Evolutionary conservation across 2,113 vertebrate species (phyloP).

Genomic region (Sprattus sprattus): DNA sequence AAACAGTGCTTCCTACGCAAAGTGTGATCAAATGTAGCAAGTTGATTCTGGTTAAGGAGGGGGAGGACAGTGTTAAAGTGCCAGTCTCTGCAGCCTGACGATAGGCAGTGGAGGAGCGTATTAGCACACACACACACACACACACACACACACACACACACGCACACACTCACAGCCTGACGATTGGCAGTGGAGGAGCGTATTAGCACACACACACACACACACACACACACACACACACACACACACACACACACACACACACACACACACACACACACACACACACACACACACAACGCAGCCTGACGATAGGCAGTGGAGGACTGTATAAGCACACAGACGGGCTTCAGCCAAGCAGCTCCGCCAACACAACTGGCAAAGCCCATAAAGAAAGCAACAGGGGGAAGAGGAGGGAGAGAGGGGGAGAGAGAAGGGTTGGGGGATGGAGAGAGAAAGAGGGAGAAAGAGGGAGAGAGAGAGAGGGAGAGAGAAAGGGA

Average conservation of each 20-base stretch:
- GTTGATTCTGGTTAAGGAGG: neutral
- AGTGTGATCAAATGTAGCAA: neutral
- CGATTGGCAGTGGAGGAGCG: too few species aligned
- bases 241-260: too few species aligned
- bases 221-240: too few species aligned
- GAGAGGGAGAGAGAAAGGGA: neutral
- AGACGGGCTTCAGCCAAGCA: slow-evolving; percentile 23
- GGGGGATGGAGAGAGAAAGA: neutral
- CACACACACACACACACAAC: too few species aligned
- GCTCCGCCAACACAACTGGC: slow-evolving; percentile 27
- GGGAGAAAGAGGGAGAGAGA: slow-evolving; percentile 12
- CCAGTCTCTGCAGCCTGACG: too few species aligned
- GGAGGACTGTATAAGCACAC: neutral
- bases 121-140: neutral
- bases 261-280: too few species aligned
- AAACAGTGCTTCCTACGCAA: neutral
- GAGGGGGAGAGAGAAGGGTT: slow-evolving; percentile 27
- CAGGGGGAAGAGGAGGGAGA: slow-evolving; percentile 29
- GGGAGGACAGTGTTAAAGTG: too few species aligned
- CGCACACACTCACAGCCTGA: too few species aligned
- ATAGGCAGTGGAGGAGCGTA: neutral
- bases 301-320: neutral
- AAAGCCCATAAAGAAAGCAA: slow-evolving; percentile 36
- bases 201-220: too few species aligned
- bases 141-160: too few species aligned